A percentile compares a stretch with the other conserved stretches of the same genome.
phyloP scores from a whole-genome alignment of 2,797 vertebrate genomes.

The Hyperoplus immaculatus region DNA sequence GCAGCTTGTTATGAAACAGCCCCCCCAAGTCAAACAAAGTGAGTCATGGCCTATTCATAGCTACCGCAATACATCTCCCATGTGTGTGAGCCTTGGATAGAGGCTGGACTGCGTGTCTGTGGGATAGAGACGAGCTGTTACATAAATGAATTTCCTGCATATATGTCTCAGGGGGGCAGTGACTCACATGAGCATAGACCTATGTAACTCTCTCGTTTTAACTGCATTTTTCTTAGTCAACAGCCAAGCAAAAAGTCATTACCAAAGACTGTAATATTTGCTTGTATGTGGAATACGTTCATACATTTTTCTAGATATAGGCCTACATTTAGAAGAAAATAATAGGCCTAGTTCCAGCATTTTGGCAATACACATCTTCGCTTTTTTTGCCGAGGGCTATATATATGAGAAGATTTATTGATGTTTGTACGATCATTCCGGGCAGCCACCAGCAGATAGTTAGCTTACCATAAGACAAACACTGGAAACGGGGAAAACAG shows the following conservation, averaged over 20 bases:
- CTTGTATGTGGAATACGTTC: background rate
- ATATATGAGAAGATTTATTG: background rate
- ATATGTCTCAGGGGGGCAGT: conserved; percentile 44
- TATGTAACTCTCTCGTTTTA: conserved; percentile 32
- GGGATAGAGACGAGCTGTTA: conserved; percentile 67
- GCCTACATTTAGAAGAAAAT: background rate
- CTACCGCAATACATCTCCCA: conserved; percentile 63
- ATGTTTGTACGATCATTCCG: background rate
- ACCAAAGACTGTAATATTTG: conserved; percentile 25
- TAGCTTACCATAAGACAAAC: background rate
- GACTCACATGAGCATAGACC: conserved; percentile 54
- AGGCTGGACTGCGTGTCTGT: conserved; percentile 38
- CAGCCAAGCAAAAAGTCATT: conserved; percentile 22
- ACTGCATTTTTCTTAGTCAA: conserved; percentile 65
- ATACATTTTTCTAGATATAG: background rate
- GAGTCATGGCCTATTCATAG: conserved; percentile 84
- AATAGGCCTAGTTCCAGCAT: background rate
- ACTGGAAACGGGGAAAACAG: background rate
- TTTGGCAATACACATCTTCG: background rate
- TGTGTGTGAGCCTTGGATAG: conserved; percentile 52
- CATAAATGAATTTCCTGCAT: conserved; percentile 59
- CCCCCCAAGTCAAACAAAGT: conserved; percentile 74
- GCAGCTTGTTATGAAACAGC: conserved; percentile 76
- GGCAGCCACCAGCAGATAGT: background rate
- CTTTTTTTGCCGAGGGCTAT: background rate